Evolutionary conservation across 2,113 vertebrate species (phyloP), one percentile per base, ranked within the genome.

Genomic region (Cardinalis cardinalis): DNA sequence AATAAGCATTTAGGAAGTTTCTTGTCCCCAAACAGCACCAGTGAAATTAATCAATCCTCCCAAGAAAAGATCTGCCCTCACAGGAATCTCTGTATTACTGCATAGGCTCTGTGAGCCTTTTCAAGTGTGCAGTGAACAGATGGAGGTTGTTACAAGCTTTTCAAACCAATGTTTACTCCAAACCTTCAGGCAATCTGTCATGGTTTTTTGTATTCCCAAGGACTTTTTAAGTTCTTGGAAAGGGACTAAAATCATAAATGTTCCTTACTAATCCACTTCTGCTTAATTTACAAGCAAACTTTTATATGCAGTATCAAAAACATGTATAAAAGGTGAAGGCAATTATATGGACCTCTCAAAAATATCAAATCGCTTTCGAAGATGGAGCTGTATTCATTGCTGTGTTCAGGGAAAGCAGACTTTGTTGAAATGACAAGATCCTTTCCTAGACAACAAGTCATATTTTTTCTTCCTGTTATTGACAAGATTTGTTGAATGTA

Each of bases 21-120:
- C 59, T 64, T 65, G 41, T 93, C 85, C 82, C 80, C 66, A 89
- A 48, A 96, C 49, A 95, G 19, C 77, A 92, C 40, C 91, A 81
- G 86, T 70, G 87, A 95, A 95, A 96, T 96, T 94, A 92, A 96
- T 95, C 92, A 93, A 90, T 87, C 55, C 61, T 93, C 93, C 23
- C 38, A 90, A 96, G 90, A 91, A 92, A 92, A 79, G 69, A 68
- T 34, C 18, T 89, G 75, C 55, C 56, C 20, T 93, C 78, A 44
- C 68, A 94, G 94, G 88, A 93, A 92, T 91, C 69, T 93, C 83
- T 34, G 11, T 75, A 65, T 76, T 82, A 63, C 59, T 36, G 61
- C 73, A 86, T 6, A 58, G 64, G 31, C 40, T 94, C 61, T 55
- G 55, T 86, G 87, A 77, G 61, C 86, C 79, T 94, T 95, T 95